Evolutionary conservation across 1,140 invertebrate species (phyloP), one percentile per base, ranked within the genome.

Genomic region (Cydia amplana): DNA sequence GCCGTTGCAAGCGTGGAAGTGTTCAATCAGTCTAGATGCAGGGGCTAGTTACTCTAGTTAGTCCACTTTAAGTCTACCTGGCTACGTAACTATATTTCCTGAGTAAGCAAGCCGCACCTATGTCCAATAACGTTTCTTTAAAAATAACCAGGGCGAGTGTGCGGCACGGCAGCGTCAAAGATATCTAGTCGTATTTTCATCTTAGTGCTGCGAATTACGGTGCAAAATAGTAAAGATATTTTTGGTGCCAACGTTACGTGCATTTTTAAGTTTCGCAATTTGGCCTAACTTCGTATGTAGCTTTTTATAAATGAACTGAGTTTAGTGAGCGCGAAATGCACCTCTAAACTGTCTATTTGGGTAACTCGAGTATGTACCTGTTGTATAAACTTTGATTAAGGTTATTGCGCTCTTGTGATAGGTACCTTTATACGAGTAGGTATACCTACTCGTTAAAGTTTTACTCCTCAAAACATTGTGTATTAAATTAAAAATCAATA

Each of bases 21-120:
- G 84, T 83, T 83, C 89, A 89, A 91, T 91, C 90, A 91, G 83
- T 83, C 83, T 81, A 83, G 81, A 83, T 89, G 85, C 73, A 82
- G 80, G 82, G 78, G 20, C 55, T 60, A 23, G 55, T 60, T 60
- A 60, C 55, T 60, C 82, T 83, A 79, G 82, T 83, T 87, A 88
- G 79, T 81, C 87, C 82, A 82, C 77, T 85, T 86, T 83, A 84
- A 87, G 84, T 80, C 79, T 76, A 83, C 81, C 74, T 51, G 75
- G 74, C 77, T 49, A 67, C 67, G 77, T 80, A 74, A 63, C 49
- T 63, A 18, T 51, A 63, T 74, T 76, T 60, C 36, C 73, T 74
- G 60, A 40, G 49, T 18, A 51, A 51, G n/a, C 64, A 28, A 65
- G 64, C 65, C 55, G 32, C 65, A 70, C 65, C 65, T 70, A 70